Percentiles rank a stretch among this genome's conserved stretches.
These are phyloP conservation scores for Metalampra italica DNA, from an alignment of 2,888 invertebrate genomes.

Conservation along the genomic window DNA sequence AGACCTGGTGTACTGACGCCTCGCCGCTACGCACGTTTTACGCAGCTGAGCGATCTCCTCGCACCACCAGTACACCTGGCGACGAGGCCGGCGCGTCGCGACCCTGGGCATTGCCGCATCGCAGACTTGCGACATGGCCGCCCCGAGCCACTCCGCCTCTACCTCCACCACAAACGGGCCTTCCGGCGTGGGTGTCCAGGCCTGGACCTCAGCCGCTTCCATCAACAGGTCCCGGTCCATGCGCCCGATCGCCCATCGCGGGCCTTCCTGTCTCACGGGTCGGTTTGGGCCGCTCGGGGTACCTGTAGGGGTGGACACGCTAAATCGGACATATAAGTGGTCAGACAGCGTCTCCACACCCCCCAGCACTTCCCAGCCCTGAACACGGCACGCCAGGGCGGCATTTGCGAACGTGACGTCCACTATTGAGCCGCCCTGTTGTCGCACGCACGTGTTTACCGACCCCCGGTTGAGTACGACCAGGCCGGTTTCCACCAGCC, in stretches of 20 bases:
- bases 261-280: neutral
- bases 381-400: neutral
- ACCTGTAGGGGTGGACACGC: neutral
- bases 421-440: slow-evolving; percentile 3
- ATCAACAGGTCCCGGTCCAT: neutral
- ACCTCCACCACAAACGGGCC: no score
- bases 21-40: no score
- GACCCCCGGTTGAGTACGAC: slow-evolving; percentile 10
- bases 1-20: no score
- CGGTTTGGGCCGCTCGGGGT: neutral
- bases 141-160: no score
- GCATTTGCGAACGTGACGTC: slow-evolving; percentile 4
- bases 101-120: no score
- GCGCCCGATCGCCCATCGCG: slow-evolving; percentile 4
- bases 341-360: slow-evolving; percentile 6
- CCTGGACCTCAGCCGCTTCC: neutral
- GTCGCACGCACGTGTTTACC: slow-evolving; percentile 12
- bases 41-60: no score
- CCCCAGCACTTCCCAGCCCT: slow-evolving; percentile 9
- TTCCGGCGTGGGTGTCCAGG: neutral
- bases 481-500: slow-evolving; percentile 8
- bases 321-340: slow-evolving; percentile 1
- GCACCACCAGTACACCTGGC: no score
- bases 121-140: no score
- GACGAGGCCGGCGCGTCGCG: no score